A percentile compares a stretch with the other conserved stretches of the same genome.
These are phyloP conservation scores for Tigriopus californicus DNA, from an alignment of 2,888 invertebrate genomes.

Conservation along the genomic window DNA sequence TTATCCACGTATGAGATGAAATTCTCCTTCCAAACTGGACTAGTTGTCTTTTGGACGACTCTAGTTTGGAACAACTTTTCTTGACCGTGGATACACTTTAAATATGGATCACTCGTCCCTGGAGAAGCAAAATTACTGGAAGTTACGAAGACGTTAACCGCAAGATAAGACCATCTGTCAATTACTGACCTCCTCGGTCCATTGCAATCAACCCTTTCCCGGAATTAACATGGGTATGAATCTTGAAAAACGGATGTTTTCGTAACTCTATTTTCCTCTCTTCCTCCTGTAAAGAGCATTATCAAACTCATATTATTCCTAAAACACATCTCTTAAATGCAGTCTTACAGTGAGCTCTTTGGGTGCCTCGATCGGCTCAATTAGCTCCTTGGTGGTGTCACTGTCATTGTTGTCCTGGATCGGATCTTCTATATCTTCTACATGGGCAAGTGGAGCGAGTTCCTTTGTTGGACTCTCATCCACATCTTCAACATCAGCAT, in stretches of 20 bases:
- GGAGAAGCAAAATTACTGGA: conserved; percentile 30
- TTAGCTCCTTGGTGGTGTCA: not conserved
- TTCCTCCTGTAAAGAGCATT: not conserved
- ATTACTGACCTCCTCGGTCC: conserved; percentile 6
- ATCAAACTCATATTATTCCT: not conserved
- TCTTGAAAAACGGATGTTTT: conserved; percentile 5
- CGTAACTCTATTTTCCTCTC: conserved; percentile 2
- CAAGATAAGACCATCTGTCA: not conserved
- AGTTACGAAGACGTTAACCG: not conserved
- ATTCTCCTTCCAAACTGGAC: conserved; percentile 94
- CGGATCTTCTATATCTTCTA: not conserved
- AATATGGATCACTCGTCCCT: conserved; percentile 94
- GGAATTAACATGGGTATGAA: not conserved
- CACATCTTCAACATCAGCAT: not conserved
- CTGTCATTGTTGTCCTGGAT: not conserved
- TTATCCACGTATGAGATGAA: conserved; percentile 80
- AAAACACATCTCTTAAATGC: not conserved
- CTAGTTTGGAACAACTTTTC: conserved; percentile 76
- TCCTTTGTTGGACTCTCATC: not conserved
- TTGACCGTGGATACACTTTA: conserved; percentile 77
- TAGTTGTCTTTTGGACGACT: conserved; percentile 77
- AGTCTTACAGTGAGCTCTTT: not conserved
- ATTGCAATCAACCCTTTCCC: conserved; percentile 11
- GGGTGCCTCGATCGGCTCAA: not conserved
- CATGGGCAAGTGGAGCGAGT: not conserved